Conservation (phyloP, 2,797 vertebrate species). For the Protonibea diacanthus region DNA sequence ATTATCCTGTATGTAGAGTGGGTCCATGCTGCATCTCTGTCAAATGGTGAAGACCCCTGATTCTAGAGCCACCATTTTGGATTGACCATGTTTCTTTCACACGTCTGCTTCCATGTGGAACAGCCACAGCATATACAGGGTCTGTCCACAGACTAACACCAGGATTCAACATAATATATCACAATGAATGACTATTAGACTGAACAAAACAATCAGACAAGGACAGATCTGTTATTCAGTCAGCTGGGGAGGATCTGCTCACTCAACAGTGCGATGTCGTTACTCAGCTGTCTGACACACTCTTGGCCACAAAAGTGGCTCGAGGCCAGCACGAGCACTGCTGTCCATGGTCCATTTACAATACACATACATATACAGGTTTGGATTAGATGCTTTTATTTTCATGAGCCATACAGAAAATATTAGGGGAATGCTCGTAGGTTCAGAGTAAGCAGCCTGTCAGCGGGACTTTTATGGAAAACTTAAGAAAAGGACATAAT, state of each 20-base stretch:
- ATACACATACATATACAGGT: not conserved
- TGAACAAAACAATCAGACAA: not conserved
- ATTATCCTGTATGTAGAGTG: no score
- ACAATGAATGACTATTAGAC: not conserved
- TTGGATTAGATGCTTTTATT: no score
- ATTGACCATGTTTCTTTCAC: not conserved
- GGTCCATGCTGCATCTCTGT: no score
- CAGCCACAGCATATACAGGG: not conserved
- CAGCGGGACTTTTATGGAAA: not conserved
- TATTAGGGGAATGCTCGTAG: not conserved
- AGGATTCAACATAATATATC: not conserved
- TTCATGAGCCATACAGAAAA: not conserved
- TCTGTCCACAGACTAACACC: not conserved
- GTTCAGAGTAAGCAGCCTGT: not conserved
- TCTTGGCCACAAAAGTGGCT: constrained; percentile 23
- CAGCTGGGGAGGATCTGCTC: constrained; percentile 1
- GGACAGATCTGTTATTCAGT: not conserved
- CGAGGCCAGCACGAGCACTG: not conserved
- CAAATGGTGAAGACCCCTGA: no score
- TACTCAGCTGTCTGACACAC: constrained; percentile 47
- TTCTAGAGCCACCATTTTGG: not conserved
- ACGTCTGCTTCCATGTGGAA: not conserved
- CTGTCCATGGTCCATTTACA: constrained; percentile 1
- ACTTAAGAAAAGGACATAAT: not conserved
- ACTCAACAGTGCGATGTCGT: constrained; percentile 13